Conservation (phyloP, 2,888 invertebrate species). For the Bombylius discolor region DNA sequence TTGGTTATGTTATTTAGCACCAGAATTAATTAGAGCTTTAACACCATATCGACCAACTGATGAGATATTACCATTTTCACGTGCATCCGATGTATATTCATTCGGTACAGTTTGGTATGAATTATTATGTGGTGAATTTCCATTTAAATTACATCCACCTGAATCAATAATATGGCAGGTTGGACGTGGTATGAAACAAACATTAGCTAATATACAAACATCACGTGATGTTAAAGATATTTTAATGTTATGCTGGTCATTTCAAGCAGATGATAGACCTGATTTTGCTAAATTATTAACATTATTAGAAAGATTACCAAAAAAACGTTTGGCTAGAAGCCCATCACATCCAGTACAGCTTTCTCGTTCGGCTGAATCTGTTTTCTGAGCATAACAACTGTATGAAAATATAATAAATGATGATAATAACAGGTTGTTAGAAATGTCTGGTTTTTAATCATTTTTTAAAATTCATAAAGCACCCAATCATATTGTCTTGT, state of each 20-base stretch:
- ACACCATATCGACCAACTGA: constrained; percentile 59
- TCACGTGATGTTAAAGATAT: constrained; percentile 97
- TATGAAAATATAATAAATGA: not conserved
- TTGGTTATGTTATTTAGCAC: constrained; percentile 97
- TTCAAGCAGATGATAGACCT: constrained; percentile 69
- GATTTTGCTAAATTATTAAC: constrained; percentile 79
- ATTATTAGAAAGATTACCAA: constrained; percentile 81
- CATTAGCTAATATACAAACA: constrained; percentile 84
- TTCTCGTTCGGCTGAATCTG: constrained; percentile 90
- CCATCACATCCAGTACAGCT: constrained; percentile 97
- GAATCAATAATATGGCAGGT: constrained; percentile 98
- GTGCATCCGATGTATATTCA: constrained; percentile 89
- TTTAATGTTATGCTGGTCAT: constrained; percentile 93
- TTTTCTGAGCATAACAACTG: constrained; percentile 48
- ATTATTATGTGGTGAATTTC: constrained; percentile 89
- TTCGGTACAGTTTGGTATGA: constrained; percentile 99
- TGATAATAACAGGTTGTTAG: too few relatives aligned
- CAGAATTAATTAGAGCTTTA: constrained; percentile 84
- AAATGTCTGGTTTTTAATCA: too few relatives aligned
- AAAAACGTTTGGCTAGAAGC: constrained; percentile 88
- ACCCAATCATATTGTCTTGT: too few relatives aligned
- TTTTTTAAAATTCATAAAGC: too few relatives aligned
- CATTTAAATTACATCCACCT: constrained; percentile 84
- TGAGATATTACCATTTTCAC: constrained; percentile 82
- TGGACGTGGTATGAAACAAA: constrained; percentile 91